Evolutionary conservation across 2,113 vertebrate species (phyloP), one percentile per base, ranked within the genome.

Genomic region (Nerophis ophidion): DNA sequence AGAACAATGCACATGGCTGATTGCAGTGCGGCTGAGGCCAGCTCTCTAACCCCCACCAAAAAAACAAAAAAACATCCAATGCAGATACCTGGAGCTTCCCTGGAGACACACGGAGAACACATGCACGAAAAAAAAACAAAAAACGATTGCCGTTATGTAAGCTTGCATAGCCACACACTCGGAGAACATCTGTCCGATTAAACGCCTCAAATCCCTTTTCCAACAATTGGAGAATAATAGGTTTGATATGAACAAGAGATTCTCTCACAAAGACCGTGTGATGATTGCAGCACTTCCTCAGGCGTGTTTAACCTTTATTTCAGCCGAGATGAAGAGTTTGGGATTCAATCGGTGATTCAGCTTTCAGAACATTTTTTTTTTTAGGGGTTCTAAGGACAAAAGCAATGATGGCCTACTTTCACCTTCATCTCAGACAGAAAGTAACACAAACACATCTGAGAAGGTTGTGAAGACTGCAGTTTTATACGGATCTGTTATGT

Each of bases 41-140:
- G 86, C 79, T 89, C 84, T 87, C 81, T 88, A 35, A 88, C 87
- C 81, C 79, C 76, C 88, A 83, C 49, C 19, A 33, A 51, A 26
- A 51, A 48, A 19, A 48, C 16, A 84, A 73, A 83, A 73, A 83
- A 77, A 81, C 72, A 52, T 74, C 81, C 86, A 87, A 65, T 70
- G 52, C 78, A 76, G 83, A 86, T 80, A 84, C 77, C 57, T 60
- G 82, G 86, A 86, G 85, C 84, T 81, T 81, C 76, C 80, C 68
- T 56, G 52, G 75, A 85, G 85, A 80, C 77, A 81, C 78, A 81
- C 70, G 42, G 60, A 79, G 65, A 63, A 72, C 72, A 75, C 48
- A 62, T 60, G 61, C 54, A 66, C 55, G 59, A 63, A 68, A 61
- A 56, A 44, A 68, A 56, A 62, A 17, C 26, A 60, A 70, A 70